Base-by-base conservation (phyloP, 2,113 vertebrate genomes). In the Phycodurus eques region DNA sequence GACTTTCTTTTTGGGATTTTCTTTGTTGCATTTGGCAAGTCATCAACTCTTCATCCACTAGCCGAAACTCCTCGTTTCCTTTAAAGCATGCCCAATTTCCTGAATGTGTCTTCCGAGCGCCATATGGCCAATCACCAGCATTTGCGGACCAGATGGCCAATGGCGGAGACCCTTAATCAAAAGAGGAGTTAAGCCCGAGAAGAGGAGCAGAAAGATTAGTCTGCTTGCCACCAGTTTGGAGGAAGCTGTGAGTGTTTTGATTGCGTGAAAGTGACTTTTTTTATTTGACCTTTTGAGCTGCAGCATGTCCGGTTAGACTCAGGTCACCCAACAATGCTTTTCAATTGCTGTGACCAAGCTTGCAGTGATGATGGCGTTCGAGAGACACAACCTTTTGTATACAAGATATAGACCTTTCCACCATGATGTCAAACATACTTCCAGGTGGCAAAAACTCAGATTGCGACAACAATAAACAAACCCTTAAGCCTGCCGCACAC, bases 41-140 rank as follows among this genome's bases (percentile, higher is more conserved):
- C 54, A 75, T 57, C 78, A 49, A 10, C 56, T 39, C 6, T 46
- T 64, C 59, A 19, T 5, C 47, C 19, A 63, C 56, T 51, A 54
- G 14, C 65, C 42, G 35, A 60, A 72, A 31, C 54, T 44, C 67
- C 67, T 67, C 56, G 17, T 47, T 65, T 78, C 20, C 78, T 59
- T 76, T 79, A 39, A 79, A 75, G 75, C 53, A 73, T 74, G 56
- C 59, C 44, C 65, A 51, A 76, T 67, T 56, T 75, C 73, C 71
- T 71, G 71, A 77, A 78, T 63, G 64, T 54, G 2, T 6, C 66
- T 70, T 44, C 42, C 22, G 5, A 4, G 44, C 8, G 43, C 80
- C 87, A 88, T 88, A 85, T 87, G 83, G 84, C 73, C 83, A 88
- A 85, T 87, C 76, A 82, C 66, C 7, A 72, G 67, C 7, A 13